Conservation (phyloP, 2,888 invertebrate species). For the Drosophila vallismaia region DNA sequence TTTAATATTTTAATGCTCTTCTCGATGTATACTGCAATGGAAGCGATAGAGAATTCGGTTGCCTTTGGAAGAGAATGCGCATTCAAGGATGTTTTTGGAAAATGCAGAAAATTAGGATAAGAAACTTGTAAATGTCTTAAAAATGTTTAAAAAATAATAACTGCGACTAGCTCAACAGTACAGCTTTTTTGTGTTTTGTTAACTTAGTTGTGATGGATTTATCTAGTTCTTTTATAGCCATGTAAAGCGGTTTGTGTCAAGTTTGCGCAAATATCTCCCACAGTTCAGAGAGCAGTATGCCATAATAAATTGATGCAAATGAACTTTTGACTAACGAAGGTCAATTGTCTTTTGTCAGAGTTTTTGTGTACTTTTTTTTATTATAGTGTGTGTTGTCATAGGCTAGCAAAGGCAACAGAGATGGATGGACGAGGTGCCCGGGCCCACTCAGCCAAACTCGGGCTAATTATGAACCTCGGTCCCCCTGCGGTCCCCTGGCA, state of each 20-base stretch:
- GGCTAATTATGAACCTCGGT: constrained; percentile 56
- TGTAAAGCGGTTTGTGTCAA: constrained; percentile 1
- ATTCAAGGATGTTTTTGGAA: neutral
- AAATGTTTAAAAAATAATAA: too few relatives aligned
- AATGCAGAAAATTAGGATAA: neutral
- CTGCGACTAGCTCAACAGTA: neutral
- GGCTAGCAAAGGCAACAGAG: constrained; percentile 37
- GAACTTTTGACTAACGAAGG: constrained; percentile 72
- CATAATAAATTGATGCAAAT: constrained; percentile 61
- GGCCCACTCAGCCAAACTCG: constrained; percentile 20
- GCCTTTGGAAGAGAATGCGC: neutral
- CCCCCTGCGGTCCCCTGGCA: constrained; percentile 4
- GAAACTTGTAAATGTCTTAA: neutral
- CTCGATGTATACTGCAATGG: too few relatives aligned
- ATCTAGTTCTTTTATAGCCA: neutral
- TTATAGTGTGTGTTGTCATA: constrained; percentile 45
- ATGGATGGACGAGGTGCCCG: constrained; percentile 27
- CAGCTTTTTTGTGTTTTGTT: neutral
- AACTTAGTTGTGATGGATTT: constrained; percentile 14
- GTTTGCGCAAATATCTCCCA: constrained; percentile 30
- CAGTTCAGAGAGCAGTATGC: constrained; percentile 32
- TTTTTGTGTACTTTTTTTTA: constrained; percentile 16
- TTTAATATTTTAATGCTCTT: neutral
- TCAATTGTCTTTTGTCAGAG: constrained; percentile 61
- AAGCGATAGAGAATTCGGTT: neutral